Evolutionary conservation across 2,888 invertebrate genomes (phyloP), one percentile per base, ranked within the genome.

Genomic region (Diogma glabrata): DNA sequence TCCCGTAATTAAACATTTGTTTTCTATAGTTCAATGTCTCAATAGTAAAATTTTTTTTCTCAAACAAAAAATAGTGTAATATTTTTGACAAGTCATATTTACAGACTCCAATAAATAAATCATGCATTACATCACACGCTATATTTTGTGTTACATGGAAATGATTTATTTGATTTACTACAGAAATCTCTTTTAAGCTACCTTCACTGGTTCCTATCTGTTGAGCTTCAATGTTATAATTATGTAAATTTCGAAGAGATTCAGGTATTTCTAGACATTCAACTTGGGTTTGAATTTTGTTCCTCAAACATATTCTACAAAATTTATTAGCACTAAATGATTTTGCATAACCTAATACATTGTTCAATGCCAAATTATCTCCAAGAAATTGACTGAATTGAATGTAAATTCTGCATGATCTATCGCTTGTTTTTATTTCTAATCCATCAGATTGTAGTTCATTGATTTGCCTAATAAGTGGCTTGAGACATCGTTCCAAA

Each of bases 111-210:
- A 33, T 33, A 33, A 33, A 33, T 33, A 33, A 33, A 33, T 33
- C 33, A 10, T 33, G 33, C 33, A 33, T 33, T 33, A 47, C 26
- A 17, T 47, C 47, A 24, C 47, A 47, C 9, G 26, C 16, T 17
- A 23, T 24, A 47, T 47, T 47, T 3, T 14, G 14, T 16, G 16
- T 23, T 12, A 47, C 26, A 47, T 47, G 40, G n/a, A 51, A 49
- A 54, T 26, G 49, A 43, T 26, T 49, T 10, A 40, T 40, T 40
- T 40, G 3, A 40, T 40, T 40, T 19, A 40, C 20, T 7, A 40
- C 19, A 4, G 40, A 40, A 19, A 40, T 20, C 10, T 40, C 19
- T 9, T 40, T 40, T 40, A 40, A 3, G 12, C 7, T 40, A 9
- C 10, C 8, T 40, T 40, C 40, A 5, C 3, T 7, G 9, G 10